Evolutionary conservation across 2,113 vertebrate genomes (phyloP), one percentile per base, ranked within the genome.

Genomic region (Pelecanus crispus): DNA sequence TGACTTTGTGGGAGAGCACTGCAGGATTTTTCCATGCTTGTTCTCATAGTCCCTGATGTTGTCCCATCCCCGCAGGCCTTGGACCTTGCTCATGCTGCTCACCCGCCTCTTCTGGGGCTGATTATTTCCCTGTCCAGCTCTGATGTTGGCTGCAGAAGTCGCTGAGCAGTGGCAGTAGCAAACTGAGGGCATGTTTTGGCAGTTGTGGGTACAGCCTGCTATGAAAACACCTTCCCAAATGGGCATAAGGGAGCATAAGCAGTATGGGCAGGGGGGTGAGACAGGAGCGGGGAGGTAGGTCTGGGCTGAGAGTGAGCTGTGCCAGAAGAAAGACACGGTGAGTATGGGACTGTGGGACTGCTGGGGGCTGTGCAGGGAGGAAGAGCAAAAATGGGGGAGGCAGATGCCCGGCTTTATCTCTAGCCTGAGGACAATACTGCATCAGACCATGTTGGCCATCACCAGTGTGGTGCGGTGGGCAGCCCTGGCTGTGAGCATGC

Each of bases 401-500:
- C 11, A 62, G 26, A 21, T 62, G 38, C 20, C 21, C 40, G 20
- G 5, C 56, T 75, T 49, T 56, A 26, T 25, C 9, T 79, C 16
- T 31, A 36, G 50, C 10, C 29, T 61, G 66, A 79, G 24, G 73
- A 40, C 1, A 5, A 10, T 13, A 6, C 31, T 40, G 7, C 19
- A n/a, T 7, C 19, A 45, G 38, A n/a, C 31, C 8, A 42, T 1
- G 1, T 2, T 77, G 40, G 21, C n/a, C 6, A 19, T 66, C 42
- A 11, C 52, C 2, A 2, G 21, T 6, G 20, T 49, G 29, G 5
- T 62, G 40, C 2, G 0, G 26, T n/a, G n/a, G 21, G n/a, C 40
- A 65, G 44, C 44, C 14, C 44, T 67, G 53, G 31, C 55, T 89
- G 2, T 34, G 22, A 25, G n/a, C 12, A 2, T 17, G 17, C 40